Conservation (phyloP, 2,888 invertebrate genomes). For the Dasysyrphus tricinctus region DNA sequence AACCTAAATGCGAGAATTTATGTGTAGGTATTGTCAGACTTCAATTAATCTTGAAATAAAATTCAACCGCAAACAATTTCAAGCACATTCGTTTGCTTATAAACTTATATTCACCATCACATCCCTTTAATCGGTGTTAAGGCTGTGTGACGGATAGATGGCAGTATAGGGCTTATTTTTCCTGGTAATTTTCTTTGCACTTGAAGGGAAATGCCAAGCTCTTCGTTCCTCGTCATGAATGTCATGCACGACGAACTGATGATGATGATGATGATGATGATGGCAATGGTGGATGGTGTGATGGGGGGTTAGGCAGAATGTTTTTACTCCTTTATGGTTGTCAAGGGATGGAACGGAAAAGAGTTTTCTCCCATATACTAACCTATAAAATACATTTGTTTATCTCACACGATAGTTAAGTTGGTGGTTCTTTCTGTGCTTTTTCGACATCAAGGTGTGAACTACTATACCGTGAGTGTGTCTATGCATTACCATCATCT, state of each 20-base stretch:
- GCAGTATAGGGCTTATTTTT: slow-evolving; percentile 54
- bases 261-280: slow-evolving; percentile 31
- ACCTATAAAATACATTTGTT: slow-evolving; percentile 49
- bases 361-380: background rate
- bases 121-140: slow-evolving; percentile 48
- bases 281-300: background rate
- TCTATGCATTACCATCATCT: slow-evolving; percentile 51
- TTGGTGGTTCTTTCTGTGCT: slow-evolving; percentile 42
- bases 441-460: slow-evolving; percentile 64
- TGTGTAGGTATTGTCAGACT: slow-evolving; percentile 76
- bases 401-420: slow-evolving; percentile 53
- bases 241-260: slow-evolving; percentile 61
- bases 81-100: slow-evolving; percentile 48
- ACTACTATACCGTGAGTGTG: slow-evolving; percentile 48
- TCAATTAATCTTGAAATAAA: slow-evolving; percentile 72
- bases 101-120: slow-evolving; percentile 30
- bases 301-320: slow-evolving; percentile 25
- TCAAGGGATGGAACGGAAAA: slow-evolving; percentile 41
- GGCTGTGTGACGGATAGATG: slow-evolving; percentile 25
- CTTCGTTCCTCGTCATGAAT: slow-evolving; percentile 51
- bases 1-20: slow-evolving; percentile 10
- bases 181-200: slow-evolving; percentile 51
- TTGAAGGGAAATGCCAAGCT: slow-evolving; percentile 53
- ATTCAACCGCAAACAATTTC: slow-evolving; percentile 76
- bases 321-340: slow-evolving; percentile 42